phyloP scores from a whole-genome alignment of 2,113 vertebrate species.

The Egretta garzetta region DNA sequence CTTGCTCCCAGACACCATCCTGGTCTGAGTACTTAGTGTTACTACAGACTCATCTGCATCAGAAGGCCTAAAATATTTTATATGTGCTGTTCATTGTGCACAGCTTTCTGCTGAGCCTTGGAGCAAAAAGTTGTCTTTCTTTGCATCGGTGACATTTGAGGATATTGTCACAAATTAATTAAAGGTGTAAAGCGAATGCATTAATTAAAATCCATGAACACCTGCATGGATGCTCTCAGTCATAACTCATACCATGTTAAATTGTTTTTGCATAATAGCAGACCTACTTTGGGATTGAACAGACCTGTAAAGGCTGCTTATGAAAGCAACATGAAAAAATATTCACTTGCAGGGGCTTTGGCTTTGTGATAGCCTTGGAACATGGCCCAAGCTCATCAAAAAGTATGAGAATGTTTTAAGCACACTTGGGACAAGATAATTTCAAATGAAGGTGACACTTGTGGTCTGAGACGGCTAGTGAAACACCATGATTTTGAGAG shows the following conservation, averaged over 20 bases:
- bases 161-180: constrained; percentile 33
- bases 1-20: background rate
- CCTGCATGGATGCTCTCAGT: background rate
- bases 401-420: background rate
- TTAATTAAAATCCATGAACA: constrained; percentile 45
- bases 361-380: background rate
- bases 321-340: background rate
- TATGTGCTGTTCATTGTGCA: background rate
- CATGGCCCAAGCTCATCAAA: background rate
- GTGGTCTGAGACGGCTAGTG: background rate
- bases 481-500: constrained; percentile 15
- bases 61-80: background rate
- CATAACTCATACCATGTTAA: constrained; percentile 19
- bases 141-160: background rate
- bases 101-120: background rate
- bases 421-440: background rate
- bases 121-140: background rate
- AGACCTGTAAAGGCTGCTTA: background rate
- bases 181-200: background rate
- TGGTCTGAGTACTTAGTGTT: accelerated
- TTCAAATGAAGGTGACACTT: constrained; percentile 47
- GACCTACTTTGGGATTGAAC: background rate
- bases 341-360: background rate
- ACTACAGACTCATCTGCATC: too few relatives aligned
- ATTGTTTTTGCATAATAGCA: constrained; percentile 29